Base-by-base conservation (phyloP, 2,797 vertebrate genomes). In the Spheniscus humboldti region DNA sequence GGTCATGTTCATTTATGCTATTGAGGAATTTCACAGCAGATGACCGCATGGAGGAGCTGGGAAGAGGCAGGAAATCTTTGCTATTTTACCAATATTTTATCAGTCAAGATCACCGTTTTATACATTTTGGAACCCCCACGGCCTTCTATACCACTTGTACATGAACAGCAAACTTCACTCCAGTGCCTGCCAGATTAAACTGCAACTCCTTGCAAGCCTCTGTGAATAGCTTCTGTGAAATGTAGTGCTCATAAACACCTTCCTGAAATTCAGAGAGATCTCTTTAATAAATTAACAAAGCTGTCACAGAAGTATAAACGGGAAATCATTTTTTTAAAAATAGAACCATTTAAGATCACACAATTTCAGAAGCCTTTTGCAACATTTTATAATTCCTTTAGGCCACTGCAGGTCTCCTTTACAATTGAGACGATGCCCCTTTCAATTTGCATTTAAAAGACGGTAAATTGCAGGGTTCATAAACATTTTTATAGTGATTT, bases 401-500 rank as follows among this genome's bases (percentile, higher is more conserved):
- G 97, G 97, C 97, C 94, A 97, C 93, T 57, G 93, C 73, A 37
- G 94, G 90, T 98, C 98, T 98, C 98, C 97, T 98, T 97, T 98
- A 96, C 95, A 97, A 94, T 96, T 85, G 95, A 62, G 93, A 94
- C 33, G 90, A 97, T 96, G 95, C 96, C 97, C 97, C 97, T 98
- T 98, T 98, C 97, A 92, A 98, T 98, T 98, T 98, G 98, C 98
- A 98, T 98, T 98, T 98, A 98, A 98, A 98, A 98, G 98, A 98
- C 97, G 97, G 97, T 98, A 98, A 98, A 98, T 98, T 97, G 97
- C 97, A 97, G 97, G 98, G 97, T 98, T 98, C 98, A 98, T 98
- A 98, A 98, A 98, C 98, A 98, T 98, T 98, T 98, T 98, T 97
- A 98, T 97, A 96, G 97, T 98, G 98, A 98, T 98, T 98, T 98